Evolutionary conservation across 1,140 invertebrate species (phyloP).

Genomic region (Trachelipus rathkii): DNA sequence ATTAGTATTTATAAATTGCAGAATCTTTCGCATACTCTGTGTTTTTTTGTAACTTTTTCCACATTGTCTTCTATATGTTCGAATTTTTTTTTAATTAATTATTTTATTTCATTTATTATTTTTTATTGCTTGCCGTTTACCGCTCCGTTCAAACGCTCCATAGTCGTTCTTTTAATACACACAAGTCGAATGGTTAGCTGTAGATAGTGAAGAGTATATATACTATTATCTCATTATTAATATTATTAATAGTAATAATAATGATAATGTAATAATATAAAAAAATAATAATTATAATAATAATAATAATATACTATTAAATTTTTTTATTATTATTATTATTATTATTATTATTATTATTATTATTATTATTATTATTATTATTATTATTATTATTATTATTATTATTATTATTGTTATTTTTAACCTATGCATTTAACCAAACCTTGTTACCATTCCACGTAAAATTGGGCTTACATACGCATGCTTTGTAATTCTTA

Average conservation of each 20-base stretch:
- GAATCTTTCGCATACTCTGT: conserved; percentile 28
- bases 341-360: no score
- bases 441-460: background rate
- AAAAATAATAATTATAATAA: no score
- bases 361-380: no score
- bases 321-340: no score
- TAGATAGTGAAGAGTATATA: conserved; percentile 20
- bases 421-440: background rate
- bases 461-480: background rate
- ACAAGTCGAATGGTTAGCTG: conserved; percentile 30
- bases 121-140: conserved; percentile 36
- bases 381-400: no score
- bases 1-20: conserved; percentile 21
- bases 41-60: conserved; percentile 36
- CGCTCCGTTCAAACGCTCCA: conserved; percentile 31
- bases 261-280: no score
- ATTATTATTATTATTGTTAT: no score
- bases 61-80: conserved; percentile 45
- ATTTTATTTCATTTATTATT: conserved; percentile 23
- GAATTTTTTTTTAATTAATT: conserved; percentile 29
- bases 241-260: no score
- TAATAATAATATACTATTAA: no score
- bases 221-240: no score
- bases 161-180: conserved; percentile 35
- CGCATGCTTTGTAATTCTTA: background rate